Base-by-base conservation (phyloP, 2,888 invertebrate species). In the Heliconius charithonia region DNA sequence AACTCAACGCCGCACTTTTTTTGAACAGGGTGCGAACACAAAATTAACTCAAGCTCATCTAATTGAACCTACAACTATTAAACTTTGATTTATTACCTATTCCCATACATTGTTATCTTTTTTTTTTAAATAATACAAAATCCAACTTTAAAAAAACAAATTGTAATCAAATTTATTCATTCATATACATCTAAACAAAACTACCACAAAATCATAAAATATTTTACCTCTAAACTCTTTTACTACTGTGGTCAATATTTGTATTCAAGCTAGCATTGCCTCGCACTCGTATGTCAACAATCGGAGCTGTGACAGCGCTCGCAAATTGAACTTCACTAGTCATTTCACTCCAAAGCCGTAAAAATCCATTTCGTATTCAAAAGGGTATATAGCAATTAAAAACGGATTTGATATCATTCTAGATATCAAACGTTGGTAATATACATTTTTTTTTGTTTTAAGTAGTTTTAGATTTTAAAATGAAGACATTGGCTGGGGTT, bases 311-410 rank as follows among this genome's bases (percentile, higher is more conserved):
- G 62, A 63, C 63, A 74, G 63, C 19, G 62, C 74, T 25, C 41
- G 41, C 74, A 74, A 74, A 63, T 63, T 63, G 27, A 62, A 63
- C 74, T 74, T 74, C 74, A 63, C 74, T 62, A 63, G 74, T 72
- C 72, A 72, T 72, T 72, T 72, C 59, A 72, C 72, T 72, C 32
- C 37, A 72, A 59, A 72, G 59, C 72, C 29, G 72, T 72, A 72
- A 72, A 72, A 72, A 72, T 59, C 32, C 59, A 72, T 72, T 72
- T 37, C 32, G 59, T 25, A 59, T 74, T 74, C 74, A 63, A 74
- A 72, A 27, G 22, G 32, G 59, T n/a, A 22, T 74, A 22, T 41
- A 27, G 74, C 74, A 74, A 74, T 74, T 74, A 74, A 74, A 74
- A 74, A 63, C 45, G 74, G 74, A 74, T 74, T 74, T 74, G 74